Percentiles rank a stretch among this genome's conserved stretches.
Conservation (phyloP, 2,113 vertebrate species). For the Propithecus coquereli region DNA sequence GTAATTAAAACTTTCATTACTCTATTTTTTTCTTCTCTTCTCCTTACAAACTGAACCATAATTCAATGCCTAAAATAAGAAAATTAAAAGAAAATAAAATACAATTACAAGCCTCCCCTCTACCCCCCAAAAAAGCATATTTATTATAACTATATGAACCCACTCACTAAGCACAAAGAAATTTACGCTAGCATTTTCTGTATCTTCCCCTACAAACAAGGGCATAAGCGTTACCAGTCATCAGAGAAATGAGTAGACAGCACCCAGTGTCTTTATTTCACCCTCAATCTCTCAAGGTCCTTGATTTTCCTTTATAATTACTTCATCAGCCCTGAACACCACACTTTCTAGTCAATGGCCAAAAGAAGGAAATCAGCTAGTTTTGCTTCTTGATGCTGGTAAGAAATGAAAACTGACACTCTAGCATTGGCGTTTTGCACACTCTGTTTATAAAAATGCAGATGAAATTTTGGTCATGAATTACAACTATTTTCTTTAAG, state of each 20-base stretch:
- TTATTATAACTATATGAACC: neutral
- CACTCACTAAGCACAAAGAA: neutral
- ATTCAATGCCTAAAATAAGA: constrained; percentile 17
- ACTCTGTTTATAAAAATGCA: neutral
- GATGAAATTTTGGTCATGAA: neutral
- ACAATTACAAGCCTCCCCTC: neutral
- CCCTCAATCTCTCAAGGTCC: neutral
- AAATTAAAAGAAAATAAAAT: neutral
- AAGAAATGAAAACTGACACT: neutral
- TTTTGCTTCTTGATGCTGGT: neutral
- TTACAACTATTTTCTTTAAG: neutral
- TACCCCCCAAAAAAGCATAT: neutral
- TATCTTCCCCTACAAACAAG: neutral
- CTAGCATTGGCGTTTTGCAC: neutral
- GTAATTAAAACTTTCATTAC: neutral
- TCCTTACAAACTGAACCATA: neutral
- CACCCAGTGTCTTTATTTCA: neutral
- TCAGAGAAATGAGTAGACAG: neutral
- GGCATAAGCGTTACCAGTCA: neutral
- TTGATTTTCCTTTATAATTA: neutral
- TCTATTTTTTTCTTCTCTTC: neutral
- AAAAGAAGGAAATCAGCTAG: neutral
- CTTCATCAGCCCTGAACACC: neutral
- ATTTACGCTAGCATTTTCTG: neutral
- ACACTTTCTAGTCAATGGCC: neutral